Percentiles rank a stretch among this genome's conserved stretches.
These are phyloP conservation scores for Aphelocoma coerulescens DNA, from an alignment of 2,113 vertebrate species.

Conservation along the genomic window DNA sequence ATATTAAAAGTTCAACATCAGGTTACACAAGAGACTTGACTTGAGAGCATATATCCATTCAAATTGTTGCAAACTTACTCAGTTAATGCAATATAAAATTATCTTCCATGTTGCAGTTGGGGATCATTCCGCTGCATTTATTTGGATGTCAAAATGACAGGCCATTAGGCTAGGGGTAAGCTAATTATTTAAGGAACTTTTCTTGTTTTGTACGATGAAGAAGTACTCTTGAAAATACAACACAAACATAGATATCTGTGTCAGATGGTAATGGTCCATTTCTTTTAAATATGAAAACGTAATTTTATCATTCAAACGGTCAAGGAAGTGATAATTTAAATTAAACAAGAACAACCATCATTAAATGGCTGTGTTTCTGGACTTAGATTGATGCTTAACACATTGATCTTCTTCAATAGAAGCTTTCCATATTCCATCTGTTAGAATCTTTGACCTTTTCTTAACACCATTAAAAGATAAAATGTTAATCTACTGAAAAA, in stretches of 20 bases:
- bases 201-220: slow-evolving; percentile 36
- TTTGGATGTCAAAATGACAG: slow-evolving; percentile 51
- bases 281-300: slow-evolving; percentile 12
- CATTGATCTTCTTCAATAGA: slow-evolving; percentile 73
- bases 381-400: slow-evolving; percentile 59
- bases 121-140: slow-evolving; percentile 10
- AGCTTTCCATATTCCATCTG: slow-evolving; percentile 72
- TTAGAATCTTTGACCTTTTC: slow-evolving; percentile 79
- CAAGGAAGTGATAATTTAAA: slow-evolving; percentile 37
- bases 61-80: slow-evolving; percentile 27
- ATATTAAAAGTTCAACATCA: neutral
- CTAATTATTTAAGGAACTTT: slow-evolving; percentile 60
- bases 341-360: slow-evolving; percentile 31
- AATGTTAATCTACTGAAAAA: slow-evolving; percentile 85
- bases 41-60: neutral
- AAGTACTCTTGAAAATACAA: neutral
- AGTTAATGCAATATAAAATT: slow-evolving; percentile 30
- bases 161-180: slow-evolving; percentile 20
- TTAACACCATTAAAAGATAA: slow-evolving; percentile 83
- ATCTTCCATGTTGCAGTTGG: neutral
- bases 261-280: neutral
- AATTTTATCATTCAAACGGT: slow-evolving; percentile 32
- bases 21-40: neutral
- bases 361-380: slow-evolving; percentile 63
- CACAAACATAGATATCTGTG: slow-evolving; percentile 21